A percentile compares a stretch with the other conserved stretches of the same genome.
These are phyloP conservation scores for Drosophila leonis DNA, from an alignment of 2,888 invertebrate species.

Conservation along the genomic window DNA sequence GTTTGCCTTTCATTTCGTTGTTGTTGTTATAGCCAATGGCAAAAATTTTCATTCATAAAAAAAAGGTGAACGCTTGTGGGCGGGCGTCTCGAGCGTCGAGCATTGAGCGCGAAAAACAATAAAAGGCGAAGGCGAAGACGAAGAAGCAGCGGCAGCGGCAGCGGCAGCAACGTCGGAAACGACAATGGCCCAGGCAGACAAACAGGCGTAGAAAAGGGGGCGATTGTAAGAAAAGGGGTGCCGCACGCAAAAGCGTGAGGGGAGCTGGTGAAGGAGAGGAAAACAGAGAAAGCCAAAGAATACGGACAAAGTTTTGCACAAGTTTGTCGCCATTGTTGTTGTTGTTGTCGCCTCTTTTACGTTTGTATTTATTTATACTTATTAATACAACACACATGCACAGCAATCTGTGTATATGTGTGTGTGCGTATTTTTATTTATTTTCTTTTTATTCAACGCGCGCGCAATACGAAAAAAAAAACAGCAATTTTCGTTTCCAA, in stretches of 20 bases:
- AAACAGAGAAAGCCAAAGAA: constrained; percentile 6
- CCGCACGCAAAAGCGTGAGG: background rate
- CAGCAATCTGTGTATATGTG: constrained; percentile 17
- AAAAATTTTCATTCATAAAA: constrained; percentile 75
- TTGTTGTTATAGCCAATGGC: constrained; percentile 51
- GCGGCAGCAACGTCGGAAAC: constrained; percentile 47
- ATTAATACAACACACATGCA: constrained; percentile 55
- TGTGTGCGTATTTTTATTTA: constrained; percentile 56
- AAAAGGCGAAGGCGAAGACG: constrained; percentile 52
- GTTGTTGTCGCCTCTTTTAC: constrained; percentile 49
- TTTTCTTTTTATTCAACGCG: constrained; percentile 66
- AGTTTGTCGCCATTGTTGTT: constrained; percentile 45
- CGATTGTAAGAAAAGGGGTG: background rate
- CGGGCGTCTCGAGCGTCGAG: constrained; percentile 19
- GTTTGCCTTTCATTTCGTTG: constrained; percentile 39
- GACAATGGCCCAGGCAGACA: constrained; percentile 65
- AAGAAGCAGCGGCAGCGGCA: constrained; percentile 18
- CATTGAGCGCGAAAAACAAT: constrained; percentile 69
- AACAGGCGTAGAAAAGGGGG: constrained; percentile 53
- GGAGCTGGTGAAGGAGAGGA: background rate
- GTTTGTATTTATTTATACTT: constrained; percentile 73
- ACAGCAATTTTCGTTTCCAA: constrained; percentile 41
- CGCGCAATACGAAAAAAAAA: constrained; percentile 31
- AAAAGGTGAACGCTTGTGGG: constrained; percentile 72
- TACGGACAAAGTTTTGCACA: constrained; percentile 59